Base-by-base conservation (phyloP, 2,797 vertebrate species). In the Heterohyrax brucei region DNA sequence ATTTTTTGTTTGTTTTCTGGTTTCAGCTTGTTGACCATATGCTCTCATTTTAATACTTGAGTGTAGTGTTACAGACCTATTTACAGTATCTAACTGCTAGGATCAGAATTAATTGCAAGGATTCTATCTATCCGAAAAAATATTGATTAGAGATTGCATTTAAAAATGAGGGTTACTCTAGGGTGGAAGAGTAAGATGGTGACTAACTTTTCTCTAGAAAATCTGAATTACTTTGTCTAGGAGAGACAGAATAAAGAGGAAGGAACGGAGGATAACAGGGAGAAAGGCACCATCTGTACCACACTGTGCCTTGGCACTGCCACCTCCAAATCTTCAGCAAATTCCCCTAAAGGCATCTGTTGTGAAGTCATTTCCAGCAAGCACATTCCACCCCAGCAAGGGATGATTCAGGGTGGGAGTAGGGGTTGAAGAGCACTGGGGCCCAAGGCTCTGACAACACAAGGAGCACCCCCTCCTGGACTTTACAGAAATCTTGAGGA, bases 61-160 rank as follows among this genome's bases (percentile, higher is more conserved):
- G 7, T 75, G 1, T 22, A 59, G 78, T 53, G 53, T 50, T 30
- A 61, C 39, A 93, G 53, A 62, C 10, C n/a, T 73, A 28, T 61
- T 87, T 87, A 44, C 26, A 30, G 0, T 81, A 10, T 62, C 75
- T 79, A 66, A 85, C 7, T 75, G 56, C 44, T 48, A 48, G 46
- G 33, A 53, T 93, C n/a, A 78, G 62, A 88, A 81, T 94, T 77
- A 7, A 13, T 75, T 39, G 88, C 78, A 53, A 39, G 61, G 30
- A 10, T 7, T 50, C 48, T 78, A 28, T 10, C 22, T 66, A 33
- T 39, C 39, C 39, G 56, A 90, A 33, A 33, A 95, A 88, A 73
- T 87, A 28, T 5, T 56, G 44, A 83, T 87, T 87, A 53, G 66
- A 83, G 48, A 33, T 70, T 61, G 30, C 22, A 68, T 68, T 89